Percentiles rank a stretch among this genome's conserved stretches.
Evolutionary conservation across 2,888 invertebrate species (phyloP).

Genomic region (Hypercompe scribonia): DNA sequence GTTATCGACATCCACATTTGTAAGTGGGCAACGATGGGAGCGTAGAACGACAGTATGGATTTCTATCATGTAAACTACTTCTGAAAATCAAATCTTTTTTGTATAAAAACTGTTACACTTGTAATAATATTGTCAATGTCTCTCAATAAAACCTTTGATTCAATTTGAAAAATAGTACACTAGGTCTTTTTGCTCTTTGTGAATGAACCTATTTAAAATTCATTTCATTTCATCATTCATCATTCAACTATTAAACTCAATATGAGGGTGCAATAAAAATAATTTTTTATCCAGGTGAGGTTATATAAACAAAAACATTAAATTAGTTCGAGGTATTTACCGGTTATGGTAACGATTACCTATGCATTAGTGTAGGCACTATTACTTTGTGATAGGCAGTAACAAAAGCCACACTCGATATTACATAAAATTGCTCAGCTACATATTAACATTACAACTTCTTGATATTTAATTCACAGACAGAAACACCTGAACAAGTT

Average conservation of each 20-base stretch:
- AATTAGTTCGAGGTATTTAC: no score
- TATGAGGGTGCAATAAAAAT: no score
- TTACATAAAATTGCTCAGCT: no score
- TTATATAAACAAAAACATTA: no score
- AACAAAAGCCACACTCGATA: no score
- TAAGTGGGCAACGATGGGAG: neutral
- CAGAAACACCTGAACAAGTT: neutral
- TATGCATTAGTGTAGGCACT: no score
- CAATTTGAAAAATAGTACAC: neutral
- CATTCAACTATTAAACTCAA: no score
- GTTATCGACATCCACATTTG: conserved; percentile 10
- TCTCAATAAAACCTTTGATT: neutral
- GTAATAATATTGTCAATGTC: neutral
- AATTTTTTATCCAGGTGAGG: no score
- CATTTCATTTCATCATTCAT: no score
- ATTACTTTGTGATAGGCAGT: no score
- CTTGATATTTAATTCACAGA: neutral
- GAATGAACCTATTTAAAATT: neutral
- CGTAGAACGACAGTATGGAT: neutral
- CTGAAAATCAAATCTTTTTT: neutral
- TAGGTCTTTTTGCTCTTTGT: neutral
- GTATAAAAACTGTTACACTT: neutral
- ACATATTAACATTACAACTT: neutral
- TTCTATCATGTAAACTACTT: neutral
- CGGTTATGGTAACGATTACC: no score